A percentile compares a stretch with the other conserved stretches of the same genome.
Conservation (phyloP, 2,888 invertebrate genomes). For the Sicus ferrugineus region DNA sequence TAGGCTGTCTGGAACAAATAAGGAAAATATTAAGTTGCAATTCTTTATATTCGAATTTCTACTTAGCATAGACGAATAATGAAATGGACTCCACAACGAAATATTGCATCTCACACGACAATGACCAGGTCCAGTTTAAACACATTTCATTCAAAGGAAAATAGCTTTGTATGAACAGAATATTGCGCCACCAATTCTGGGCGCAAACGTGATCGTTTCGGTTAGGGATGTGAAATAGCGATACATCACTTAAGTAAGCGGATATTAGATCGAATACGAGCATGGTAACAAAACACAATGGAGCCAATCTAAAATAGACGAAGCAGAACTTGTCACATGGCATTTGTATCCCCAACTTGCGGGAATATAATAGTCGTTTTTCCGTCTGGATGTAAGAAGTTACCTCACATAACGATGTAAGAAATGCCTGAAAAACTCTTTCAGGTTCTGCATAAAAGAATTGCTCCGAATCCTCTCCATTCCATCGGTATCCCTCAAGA, state of each 20-base stretch:
- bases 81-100: slow-evolving; percentile 54
- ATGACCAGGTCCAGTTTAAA: slow-evolving; percentile 63
- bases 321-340: no score
- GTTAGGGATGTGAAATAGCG: slow-evolving; percentile 59
- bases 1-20: slow-evolving; percentile 49
- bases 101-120: slow-evolving; percentile 64
- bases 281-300: slow-evolving; percentile 59
- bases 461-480: slow-evolving; percentile 40
- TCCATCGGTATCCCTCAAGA: slow-evolving; percentile 51
- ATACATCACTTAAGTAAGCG: slow-evolving; percentile 57
- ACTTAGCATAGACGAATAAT: neutral
- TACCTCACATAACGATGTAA: slow-evolving; percentile 39
- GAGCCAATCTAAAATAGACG: slow-evolving; percentile 53
- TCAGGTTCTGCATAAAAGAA: slow-evolving; percentile 39
- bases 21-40: neutral
- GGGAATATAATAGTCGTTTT: neutral
- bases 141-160: slow-evolving; percentile 59
- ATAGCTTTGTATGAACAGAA: slow-evolving; percentile 61
- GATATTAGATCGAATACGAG: slow-evolving; percentile 32
- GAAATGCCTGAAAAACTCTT: slow-evolving; percentile 40
- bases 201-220: slow-evolving; percentile 57
- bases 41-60: no score
- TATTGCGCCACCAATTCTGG: slow-evolving; percentile 60
- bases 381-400: neutral
- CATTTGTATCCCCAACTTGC: no score